phyloP scores from a whole-genome alignment of 2,888 invertebrate species.

The Abrostola tripartita region DNA sequence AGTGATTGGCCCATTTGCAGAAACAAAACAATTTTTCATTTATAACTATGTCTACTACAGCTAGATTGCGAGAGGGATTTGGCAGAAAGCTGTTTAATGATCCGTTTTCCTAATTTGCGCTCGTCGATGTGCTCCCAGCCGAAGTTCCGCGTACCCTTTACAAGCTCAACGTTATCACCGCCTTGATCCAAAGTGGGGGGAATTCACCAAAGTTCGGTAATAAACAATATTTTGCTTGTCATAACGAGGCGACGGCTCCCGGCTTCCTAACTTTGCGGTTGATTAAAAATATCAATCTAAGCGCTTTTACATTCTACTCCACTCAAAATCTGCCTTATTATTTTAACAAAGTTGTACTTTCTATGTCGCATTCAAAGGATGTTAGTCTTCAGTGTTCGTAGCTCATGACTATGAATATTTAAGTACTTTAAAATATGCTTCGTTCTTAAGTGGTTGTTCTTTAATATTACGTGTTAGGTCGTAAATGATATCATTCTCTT shows the following conservation, averaged over 20 bases:
- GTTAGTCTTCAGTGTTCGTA: slow-evolving; percentile 28
- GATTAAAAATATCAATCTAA: slow-evolving; percentile 75
- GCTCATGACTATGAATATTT: slow-evolving; percentile 37
- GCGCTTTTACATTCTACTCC: slow-evolving; percentile 49
- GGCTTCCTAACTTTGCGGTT: slow-evolving; percentile 65
- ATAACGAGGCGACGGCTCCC: slow-evolving; percentile 60
- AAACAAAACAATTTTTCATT: too few relatives aligned
- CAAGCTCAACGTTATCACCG: slow-evolving; percentile 55
- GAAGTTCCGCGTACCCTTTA: slow-evolving; percentile 47
- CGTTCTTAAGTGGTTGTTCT: slow-evolving; percentile 34
- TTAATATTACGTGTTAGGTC: slow-evolving; percentile 41
- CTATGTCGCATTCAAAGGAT: slow-evolving; percentile 17
- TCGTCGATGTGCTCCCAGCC: slow-evolving; percentile 29
- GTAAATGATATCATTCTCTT: slow-evolving; percentile 37
- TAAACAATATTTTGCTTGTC: slow-evolving; percentile 72
- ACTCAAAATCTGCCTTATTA: slow-evolving; percentile 45
- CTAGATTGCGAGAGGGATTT: background rate
- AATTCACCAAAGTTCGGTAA: slow-evolving; percentile 63
- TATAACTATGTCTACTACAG: too few relatives aligned
- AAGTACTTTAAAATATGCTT: slow-evolving; percentile 38
- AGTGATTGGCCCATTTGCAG: too few relatives aligned
- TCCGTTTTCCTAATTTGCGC: slow-evolving; percentile 10
- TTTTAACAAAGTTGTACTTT: slow-evolving; percentile 45
- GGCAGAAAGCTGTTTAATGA: background rate
- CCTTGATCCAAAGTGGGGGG: slow-evolving; percentile 46